These are phyloP conservation scores for Perizoma flavofasciatum DNA, from an alignment of 2,888 invertebrate genomes.

Conservation along the genomic window DNA sequence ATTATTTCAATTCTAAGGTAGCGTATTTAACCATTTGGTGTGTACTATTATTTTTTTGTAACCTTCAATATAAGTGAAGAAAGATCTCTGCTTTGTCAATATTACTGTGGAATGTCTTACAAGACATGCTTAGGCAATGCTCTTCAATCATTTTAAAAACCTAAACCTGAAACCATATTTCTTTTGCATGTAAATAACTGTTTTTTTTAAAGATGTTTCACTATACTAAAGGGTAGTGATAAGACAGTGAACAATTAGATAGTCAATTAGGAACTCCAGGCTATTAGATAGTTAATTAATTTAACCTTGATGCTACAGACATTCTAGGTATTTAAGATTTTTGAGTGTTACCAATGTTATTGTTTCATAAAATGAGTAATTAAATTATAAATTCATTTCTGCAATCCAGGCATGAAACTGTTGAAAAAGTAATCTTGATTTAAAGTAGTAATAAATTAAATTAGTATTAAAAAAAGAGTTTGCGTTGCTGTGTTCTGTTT, in stretches of 20 bases:
- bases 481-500: too few species aligned
- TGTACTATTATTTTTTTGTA: conserved; percentile 6
- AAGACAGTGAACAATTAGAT: conserved; percentile 7
- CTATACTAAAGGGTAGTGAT: background rate
- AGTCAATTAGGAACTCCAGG: conserved; percentile 1
- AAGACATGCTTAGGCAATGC: too few species aligned
- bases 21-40: background rate
- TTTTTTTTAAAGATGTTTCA: background rate
- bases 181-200: too few species aligned
- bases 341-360: conserved; percentile 10
- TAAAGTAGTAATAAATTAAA: too few species aligned
- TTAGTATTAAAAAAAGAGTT: too few species aligned
- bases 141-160: too few species aligned
- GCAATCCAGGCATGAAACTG: conserved; percentile 8
- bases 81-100: conserved; percentile 9
- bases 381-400: conserved; percentile 15
- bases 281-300: conserved; percentile 18
- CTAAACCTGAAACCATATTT: too few species aligned
- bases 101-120: conserved; percentile 6
- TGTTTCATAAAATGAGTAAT: conserved; percentile 18
- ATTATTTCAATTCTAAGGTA: too few species aligned
- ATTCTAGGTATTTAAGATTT: conserved; percentile 17
- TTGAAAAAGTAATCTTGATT: too few species aligned
- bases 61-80: conserved; percentile 4
- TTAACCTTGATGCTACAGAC: conserved; percentile 14